phyloP scores from a whole-genome alignment of 2,797 vertebrate genomes.

The Sciurus vulgaris region DNA sequence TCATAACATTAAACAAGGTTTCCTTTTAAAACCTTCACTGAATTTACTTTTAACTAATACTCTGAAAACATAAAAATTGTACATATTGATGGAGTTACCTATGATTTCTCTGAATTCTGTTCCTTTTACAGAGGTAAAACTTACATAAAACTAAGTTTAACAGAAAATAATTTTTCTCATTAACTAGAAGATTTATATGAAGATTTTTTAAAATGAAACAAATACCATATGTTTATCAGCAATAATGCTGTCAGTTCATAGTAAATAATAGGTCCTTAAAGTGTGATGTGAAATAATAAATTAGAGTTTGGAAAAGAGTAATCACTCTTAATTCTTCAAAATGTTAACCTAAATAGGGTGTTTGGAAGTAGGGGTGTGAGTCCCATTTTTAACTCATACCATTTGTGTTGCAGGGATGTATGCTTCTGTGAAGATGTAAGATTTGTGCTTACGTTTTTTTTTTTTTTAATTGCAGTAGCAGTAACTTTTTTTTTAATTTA shows the following conservation, averaged over 20 bases:
- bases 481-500: not conserved
- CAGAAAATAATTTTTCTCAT: slow-evolving; percentile 1
- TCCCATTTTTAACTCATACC: not conserved
- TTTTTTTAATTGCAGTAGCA: not conserved
- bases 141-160: not conserved
- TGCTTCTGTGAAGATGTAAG: not conserved
- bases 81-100: not conserved
- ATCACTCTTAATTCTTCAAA: not conserved
- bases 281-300: not conserved
- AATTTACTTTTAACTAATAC: not conserved
- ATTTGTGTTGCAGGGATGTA: not conserved
- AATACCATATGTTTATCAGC: not conserved
- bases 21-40: not conserved
- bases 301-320: not conserved
- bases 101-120: not conserved
- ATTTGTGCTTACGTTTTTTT: slow-evolving; percentile 22
- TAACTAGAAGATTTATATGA: not conserved
- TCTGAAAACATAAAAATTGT: not conserved
- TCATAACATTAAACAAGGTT: not conserved
- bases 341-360: not conserved
- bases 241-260: not conserved
- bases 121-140: not conserved
- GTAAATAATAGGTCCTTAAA: not conserved
- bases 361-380: not conserved
- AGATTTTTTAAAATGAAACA: slow-evolving; percentile 11